Evolutionary conservation across 2,113 vertebrate genomes (phyloP).

Genomic region (Cyanoderma ruficeps): DNA sequence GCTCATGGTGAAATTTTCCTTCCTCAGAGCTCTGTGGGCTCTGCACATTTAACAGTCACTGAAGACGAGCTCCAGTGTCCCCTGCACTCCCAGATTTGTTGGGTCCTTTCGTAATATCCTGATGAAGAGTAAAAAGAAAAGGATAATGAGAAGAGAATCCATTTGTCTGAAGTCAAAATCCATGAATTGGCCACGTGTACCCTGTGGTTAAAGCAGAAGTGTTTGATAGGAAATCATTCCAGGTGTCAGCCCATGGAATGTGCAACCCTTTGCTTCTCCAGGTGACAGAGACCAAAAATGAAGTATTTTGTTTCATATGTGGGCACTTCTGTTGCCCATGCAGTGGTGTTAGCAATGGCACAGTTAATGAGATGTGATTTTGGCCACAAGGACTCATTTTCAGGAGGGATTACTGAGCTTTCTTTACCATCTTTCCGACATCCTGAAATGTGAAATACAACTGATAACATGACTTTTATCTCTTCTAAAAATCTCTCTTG

Average conservation of each 20-base stretch:
- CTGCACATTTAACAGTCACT: neutral
- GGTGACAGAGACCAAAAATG: neutral
- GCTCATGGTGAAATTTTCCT: neutral
- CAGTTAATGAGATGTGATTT: neutral
- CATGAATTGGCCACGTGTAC: rapidly evolving
- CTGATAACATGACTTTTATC: neutral
- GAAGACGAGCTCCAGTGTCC: neutral
- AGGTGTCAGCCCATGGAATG: neutral
- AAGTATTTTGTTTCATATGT: neutral
- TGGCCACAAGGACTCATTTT: neutral
- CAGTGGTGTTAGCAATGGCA: neutral
- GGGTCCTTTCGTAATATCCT: neutral
- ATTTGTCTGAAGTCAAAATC: neutral
- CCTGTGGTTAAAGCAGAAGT: neutral
- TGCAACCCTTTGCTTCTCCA: neutral
- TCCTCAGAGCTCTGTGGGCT: neutral
- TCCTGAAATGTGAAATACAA: neutral
- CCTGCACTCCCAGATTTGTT: neutral
- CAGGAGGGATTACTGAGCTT: neutral
- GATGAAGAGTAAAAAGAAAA: neutral
- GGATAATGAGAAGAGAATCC: neutral
- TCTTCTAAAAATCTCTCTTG: neutral
- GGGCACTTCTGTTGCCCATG: neutral
- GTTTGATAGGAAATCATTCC: neutral
- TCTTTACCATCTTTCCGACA: neutral